phyloP scores from a whole-genome alignment of 2,888 invertebrate genomes.

The Plusia festucae region DNA sequence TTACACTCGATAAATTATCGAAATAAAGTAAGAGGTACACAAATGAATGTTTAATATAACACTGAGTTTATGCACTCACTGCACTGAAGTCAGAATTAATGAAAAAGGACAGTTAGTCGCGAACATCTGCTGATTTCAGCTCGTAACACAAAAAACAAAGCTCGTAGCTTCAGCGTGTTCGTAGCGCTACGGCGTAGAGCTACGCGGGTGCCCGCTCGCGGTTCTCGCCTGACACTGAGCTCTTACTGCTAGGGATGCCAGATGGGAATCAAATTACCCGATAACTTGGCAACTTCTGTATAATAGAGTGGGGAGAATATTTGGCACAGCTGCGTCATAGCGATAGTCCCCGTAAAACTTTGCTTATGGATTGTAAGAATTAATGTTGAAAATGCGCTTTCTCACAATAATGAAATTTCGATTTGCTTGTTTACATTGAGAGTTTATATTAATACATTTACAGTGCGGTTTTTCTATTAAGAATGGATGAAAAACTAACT shows the following conservation, averaged over 20 bases:
- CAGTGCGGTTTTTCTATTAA: slow-evolving; percentile 8
- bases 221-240: slow-evolving; percentile 68
- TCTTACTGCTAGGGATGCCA: slow-evolving; percentile 68
- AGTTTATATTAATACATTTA: slow-evolving; percentile 11
- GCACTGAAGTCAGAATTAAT: slow-evolving; percentile 46
- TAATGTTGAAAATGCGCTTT: slow-evolving; percentile 44
- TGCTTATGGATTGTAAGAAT: slow-evolving; percentile 37
- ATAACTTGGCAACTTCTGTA: slow-evolving; percentile 63
- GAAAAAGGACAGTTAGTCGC: slow-evolving; percentile 45
- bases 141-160: slow-evolving; percentile 52
- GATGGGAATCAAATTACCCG: slow-evolving; percentile 69
- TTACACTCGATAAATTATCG: slow-evolving; percentile 36
- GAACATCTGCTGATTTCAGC: slow-evolving; percentile 44
- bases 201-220: slow-evolving; percentile 69
- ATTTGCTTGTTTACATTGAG: neutral
- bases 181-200: slow-evolving; percentile 72
- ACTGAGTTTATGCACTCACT: slow-evolving; percentile 47
- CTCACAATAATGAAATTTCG: slow-evolving; percentile 36
- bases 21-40: slow-evolving; percentile 27
- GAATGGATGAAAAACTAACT: slow-evolving; percentile 1
- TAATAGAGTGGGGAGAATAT: slow-evolving; percentile 61
- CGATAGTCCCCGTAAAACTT: slow-evolving; percentile 43
- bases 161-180: slow-evolving; percentile 62
- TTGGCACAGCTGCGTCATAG: slow-evolving; percentile 57
- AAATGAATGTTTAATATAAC: slow-evolving; percentile 27